Percentiles rank a stretch among this genome's conserved stretches.
Evolutionary conservation across 2,797 vertebrate genomes (phyloP).

Genomic region (Manis pentadactyla): DNA sequence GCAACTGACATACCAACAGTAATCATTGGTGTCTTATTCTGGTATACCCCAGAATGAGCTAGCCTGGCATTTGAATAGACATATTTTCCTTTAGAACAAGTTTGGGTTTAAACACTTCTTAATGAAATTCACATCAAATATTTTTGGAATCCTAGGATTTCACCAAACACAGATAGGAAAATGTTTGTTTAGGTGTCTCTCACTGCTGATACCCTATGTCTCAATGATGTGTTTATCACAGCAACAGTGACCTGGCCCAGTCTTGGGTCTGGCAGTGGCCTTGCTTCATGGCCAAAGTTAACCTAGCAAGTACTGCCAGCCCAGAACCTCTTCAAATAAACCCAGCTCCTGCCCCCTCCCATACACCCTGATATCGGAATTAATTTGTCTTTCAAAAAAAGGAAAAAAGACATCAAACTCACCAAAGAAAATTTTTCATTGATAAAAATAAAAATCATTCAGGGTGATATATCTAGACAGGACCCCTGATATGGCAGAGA

Average conservation of each 20-base stretch:
- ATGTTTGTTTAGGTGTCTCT: neutral
- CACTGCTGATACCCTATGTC: neutral
- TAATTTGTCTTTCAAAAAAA: neutral
- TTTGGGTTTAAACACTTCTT: neutral
- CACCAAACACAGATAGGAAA: neutral
- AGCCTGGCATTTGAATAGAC: neutral
- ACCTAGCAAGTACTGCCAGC: neutral
- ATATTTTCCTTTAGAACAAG: constrained; percentile 13
- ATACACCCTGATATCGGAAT: neutral
- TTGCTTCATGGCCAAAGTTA: constrained; percentile 4
- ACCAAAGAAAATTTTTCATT: neutral
- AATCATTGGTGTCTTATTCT: neutral
- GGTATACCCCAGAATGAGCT: constrained; percentile 1
- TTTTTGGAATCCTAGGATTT: constrained; percentile 39
- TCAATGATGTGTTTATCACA: neutral
- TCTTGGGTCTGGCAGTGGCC: neutral
- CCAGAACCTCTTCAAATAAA: neutral
- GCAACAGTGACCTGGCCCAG: neutral
- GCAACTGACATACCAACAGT: constrained; percentile 16
- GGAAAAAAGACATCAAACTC: neutral
- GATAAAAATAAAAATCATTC: neutral
- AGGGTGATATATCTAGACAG: neutral
- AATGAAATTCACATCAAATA: constrained; percentile 31
- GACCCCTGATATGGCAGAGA: neutral
- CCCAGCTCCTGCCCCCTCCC: neutral